phyloP scores from a whole-genome alignment of 2,888 invertebrate genomes.

The Hedychridium roseum region DNA sequence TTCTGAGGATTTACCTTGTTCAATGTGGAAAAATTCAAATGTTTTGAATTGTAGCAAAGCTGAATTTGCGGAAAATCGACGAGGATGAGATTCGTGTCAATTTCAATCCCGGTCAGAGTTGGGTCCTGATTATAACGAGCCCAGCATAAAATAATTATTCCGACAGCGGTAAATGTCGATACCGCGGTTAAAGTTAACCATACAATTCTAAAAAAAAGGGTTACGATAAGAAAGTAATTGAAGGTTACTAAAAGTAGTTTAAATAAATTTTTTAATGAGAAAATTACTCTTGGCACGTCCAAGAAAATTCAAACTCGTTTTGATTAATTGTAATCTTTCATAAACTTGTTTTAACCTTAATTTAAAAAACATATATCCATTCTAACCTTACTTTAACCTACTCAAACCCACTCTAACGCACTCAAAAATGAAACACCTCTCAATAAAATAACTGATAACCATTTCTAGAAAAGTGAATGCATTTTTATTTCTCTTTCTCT shows the following conservation, averaged over 20 bases:
- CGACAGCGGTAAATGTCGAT: constrained; percentile 76
- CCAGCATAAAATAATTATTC: constrained; percentile 81
- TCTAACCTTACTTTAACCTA: too few relatives aligned
- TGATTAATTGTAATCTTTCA: too few relatives aligned
- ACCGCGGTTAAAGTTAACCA: constrained; percentile 80
- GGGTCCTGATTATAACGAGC: constrained; percentile 86
- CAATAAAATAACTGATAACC: neutral
- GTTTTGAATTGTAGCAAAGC: constrained; percentile 37
- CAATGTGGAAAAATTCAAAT: constrained; percentile 20
- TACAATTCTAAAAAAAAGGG: constrained; percentile 71
- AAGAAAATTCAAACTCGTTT: neutral
- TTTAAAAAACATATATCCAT: too few relatives aligned
- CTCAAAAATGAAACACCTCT: neutral
- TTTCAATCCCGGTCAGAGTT: constrained; percentile 76
- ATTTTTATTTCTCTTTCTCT: too few relatives aligned
- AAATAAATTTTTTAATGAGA: too few relatives aligned
- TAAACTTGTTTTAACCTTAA: too few relatives aligned
- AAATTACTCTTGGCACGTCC: too few relatives aligned
- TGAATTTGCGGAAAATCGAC: constrained; percentile 36
- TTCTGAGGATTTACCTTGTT: constrained; percentile 15
- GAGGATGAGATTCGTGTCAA: constrained; percentile 14
- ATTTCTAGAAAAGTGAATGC: too few relatives aligned
- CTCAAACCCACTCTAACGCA: neutral
- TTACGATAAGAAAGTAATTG: too few relatives aligned
- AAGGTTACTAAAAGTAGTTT: too few relatives aligned